Conservation (phyloP, 2,797 vertebrate species). For the Lagocephalus sceleratus region DNA sequence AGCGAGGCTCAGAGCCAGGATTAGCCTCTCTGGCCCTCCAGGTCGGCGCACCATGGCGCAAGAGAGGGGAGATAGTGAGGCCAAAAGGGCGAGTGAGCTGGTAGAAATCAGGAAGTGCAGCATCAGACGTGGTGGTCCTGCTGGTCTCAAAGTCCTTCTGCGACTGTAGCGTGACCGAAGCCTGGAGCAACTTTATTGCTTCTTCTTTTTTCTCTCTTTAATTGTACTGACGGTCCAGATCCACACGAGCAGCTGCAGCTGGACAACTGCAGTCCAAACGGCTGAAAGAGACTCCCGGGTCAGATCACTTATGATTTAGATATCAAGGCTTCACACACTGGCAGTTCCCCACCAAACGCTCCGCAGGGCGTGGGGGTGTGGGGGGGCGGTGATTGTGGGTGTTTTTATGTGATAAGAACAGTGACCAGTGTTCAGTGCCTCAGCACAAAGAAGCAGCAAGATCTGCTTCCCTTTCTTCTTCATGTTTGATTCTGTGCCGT, state of each 20-base stretch:
- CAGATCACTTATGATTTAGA: constrained; percentile 34
- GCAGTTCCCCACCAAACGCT: constrained; percentile 14
- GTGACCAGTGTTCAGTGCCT: constrained; percentile 24
- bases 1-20: constrained; percentile 61
- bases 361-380: constrained; percentile 1
- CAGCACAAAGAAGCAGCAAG: constrained; percentile 19
- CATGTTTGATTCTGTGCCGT: not conserved
- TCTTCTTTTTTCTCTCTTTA: constrained; percentile 1
- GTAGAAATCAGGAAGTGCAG: constrained; percentile 34
- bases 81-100: constrained; percentile 38
- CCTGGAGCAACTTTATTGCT: constrained; percentile 20
- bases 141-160: constrained; percentile 14
- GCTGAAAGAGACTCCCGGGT: constrained; percentile 24
- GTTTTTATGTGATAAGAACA: constrained; percentile 40
- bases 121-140: constrained; percentile 3
- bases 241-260: constrained; percentile 35
- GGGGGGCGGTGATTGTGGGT: constrained; percentile 27
- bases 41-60: constrained; percentile 32
- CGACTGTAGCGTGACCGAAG: constrained; percentile 5
- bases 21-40: constrained; percentile 65
- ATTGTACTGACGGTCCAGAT: constrained; percentile 26
- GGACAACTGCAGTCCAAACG: constrained; percentile 29
- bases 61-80: constrained; percentile 27
- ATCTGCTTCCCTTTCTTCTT: constrained; percentile 7
- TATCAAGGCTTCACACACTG: constrained; percentile 11